Evolutionary conservation across 2,888 invertebrate species (phyloP), one percentile per base, ranked within the genome.

Genomic region (Flexamia atlantica): DNA sequence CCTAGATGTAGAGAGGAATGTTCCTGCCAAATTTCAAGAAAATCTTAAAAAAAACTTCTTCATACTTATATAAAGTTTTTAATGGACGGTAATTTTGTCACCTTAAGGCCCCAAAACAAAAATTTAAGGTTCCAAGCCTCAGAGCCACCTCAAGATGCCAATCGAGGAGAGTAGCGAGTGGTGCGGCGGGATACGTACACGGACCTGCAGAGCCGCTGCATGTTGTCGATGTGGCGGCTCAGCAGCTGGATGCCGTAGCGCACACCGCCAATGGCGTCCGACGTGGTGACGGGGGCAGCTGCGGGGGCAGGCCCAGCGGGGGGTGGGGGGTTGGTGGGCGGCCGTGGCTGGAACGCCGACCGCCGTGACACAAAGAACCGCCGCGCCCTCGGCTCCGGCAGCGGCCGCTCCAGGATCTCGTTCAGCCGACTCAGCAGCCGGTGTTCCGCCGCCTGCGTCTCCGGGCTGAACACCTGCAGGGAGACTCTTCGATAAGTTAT

Each of bases 241-340:
- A 90, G 88, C 40, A 90, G 86, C 80, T 88, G 88, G 82, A 90
- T 88, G 4, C 89, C 89, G 83, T 88, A 88, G 25, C 89, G 87
- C 46, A 89, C 88, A 36, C 60, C 84, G 20, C 68, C 82, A 91
- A 88, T 91, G 90, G 89, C 81, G 89, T 85, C 1, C 91, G 90
- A 86, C 91, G 92, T 84, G 90, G 90, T 83, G 90, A 90, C 84
- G 91, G 88, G 20, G 36, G 23, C 79, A 86, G 89, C 0, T 17
- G 84, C 17, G 57, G 50, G 57, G 40, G 36, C 88, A 85, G 88
- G 30, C 20, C 30, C 46, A 83, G 12, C 53, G 20, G 25, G 5
- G 23, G 32, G 80, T 82, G 20, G 87, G 87, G 4, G 88, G 64
- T 17, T 64, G 25, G 20, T 7, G n/a, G 25, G 87, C n/a, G 30